These are phyloP conservation scores for Reticulitermes speratus DNA, from an alignment of 1,140 invertebrate genomes.

Conservation along the genomic window DNA sequence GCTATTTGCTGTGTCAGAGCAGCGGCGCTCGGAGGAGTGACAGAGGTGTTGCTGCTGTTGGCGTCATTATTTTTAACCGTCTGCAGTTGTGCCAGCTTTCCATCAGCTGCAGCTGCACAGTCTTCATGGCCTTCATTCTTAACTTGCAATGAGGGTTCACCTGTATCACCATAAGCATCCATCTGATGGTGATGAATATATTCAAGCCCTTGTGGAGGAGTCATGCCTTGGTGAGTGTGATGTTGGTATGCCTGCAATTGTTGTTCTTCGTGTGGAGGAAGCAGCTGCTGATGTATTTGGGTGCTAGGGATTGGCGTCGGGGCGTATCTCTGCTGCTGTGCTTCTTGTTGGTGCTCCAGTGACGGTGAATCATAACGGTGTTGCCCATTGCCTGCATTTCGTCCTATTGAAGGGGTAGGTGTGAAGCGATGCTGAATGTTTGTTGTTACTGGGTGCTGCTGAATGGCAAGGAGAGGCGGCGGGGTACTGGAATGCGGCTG, in stretches of 20 bases:
- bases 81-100: not conserved
- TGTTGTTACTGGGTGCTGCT: not conserved
- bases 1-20: not conserved
- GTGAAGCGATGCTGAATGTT: not conserved
- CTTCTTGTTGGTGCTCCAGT: not conserved
- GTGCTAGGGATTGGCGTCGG: not conserved
- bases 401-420: not conserved
- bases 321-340: not conserved
- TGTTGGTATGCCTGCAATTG: conserved; percentile 22
- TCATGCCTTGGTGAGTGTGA: conserved; percentile 15
- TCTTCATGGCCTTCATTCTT: conserved; percentile 10
- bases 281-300: conserved; percentile 2
- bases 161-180: not conserved
- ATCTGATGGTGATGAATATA: conserved; percentile 17
- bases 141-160: not conserved
- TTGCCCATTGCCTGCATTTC: not conserved
- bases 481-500: not conserved
- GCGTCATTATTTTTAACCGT: not conserved
- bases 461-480: conserved; percentile 12
- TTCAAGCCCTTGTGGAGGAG: conserved; percentile 12
- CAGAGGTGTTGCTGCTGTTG: not conserved
- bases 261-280: not conserved
- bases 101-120: no score
- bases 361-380: not conserved
- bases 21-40: not conserved